Percentiles rank a stretch among this genome's conserved stretches.
These are phyloP conservation scores for Octopus sinensis DNA, from an alignment of 1,140 invertebrate genomes.

Conservation along the genomic window DNA sequence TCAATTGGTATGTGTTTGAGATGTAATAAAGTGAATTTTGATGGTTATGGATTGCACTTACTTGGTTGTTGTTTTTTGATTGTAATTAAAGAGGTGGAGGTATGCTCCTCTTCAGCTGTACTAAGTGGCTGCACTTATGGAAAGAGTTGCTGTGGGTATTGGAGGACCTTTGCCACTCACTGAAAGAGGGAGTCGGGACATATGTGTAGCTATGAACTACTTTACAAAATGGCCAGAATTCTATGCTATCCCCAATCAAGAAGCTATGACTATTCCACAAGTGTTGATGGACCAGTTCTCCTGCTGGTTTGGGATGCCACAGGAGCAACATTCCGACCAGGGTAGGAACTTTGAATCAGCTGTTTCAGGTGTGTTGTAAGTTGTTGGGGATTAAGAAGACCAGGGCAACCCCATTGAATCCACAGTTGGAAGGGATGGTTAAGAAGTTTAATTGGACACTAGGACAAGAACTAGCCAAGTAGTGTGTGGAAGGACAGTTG, in stretches of 20 bases:
- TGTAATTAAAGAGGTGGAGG: no score
- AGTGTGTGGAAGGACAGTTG: no score
- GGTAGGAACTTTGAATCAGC: constrained; percentile 28
- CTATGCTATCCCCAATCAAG: constrained; percentile 30
- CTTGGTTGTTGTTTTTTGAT: no score
- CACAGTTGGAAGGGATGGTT: constrained; percentile 42
- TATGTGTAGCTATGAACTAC: constrained; percentile 40
- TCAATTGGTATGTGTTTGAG: no score
- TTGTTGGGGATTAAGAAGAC: constrained; percentile 20
- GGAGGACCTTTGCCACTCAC: constrained; percentile 38
- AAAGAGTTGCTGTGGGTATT: constrained; percentile 47
- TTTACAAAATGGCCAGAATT: constrained; percentile 46
- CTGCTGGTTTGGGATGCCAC: constrained; percentile 28
- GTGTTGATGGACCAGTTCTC: constrained; percentile 27
- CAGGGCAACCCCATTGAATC: constrained; percentile 36
- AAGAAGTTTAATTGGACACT: constrained; percentile 33
- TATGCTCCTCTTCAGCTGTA: constrained; percentile 20
- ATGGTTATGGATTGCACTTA: no score
- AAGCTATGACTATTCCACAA: constrained; percentile 24
- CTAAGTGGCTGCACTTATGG: constrained; percentile 28
- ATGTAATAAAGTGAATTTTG: no score
- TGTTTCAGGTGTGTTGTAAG: constrained; percentile 23
- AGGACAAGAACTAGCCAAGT: no score
- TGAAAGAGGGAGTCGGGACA: constrained; percentile 36
- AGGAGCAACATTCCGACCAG: constrained; percentile 26